Evolutionary conservation across 2,797 vertebrate species (phyloP).

Genomic region (Darevskia mixta): DNA sequence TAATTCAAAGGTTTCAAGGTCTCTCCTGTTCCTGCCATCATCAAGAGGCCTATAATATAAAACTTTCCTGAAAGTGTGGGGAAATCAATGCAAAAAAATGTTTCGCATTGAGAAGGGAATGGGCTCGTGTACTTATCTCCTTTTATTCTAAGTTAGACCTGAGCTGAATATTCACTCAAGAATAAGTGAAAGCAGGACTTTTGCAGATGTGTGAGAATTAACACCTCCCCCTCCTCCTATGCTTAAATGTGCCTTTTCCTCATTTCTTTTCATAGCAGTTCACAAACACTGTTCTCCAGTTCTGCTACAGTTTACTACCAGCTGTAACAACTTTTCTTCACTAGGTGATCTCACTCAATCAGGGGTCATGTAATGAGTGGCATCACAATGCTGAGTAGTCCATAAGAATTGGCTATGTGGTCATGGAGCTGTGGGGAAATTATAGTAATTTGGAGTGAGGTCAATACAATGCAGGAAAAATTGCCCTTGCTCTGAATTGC

Average conservation of each 20-base stretch:
- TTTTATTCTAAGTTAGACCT: neutral
- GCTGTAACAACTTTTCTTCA: neutral
- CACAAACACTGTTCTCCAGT: neutral
- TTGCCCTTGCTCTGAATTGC: neutral
- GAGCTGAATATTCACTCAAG: neutral
- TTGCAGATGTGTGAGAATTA: neutral
- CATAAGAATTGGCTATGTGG: neutral
- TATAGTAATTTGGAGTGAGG: neutral
- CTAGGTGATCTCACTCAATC: neutral
- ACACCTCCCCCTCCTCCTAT: neutral
- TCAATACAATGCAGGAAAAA: neutral
- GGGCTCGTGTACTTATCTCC: neutral
- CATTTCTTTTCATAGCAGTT: neutral
- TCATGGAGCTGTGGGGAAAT: neutral
- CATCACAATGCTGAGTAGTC: neutral
- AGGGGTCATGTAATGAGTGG: neutral
- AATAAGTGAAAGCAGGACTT: neutral
- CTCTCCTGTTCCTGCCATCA: slow-evolving; percentile 44
- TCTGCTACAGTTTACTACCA: neutral
- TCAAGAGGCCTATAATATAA: slow-evolving; percentile 45
- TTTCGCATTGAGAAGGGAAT: slow-evolving; percentile 48
- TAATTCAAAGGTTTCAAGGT: slow-evolving; percentile 63
- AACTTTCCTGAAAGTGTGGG: slow-evolving; percentile 33
- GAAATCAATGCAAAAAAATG: slow-evolving; percentile 52
- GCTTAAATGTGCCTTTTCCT: neutral